Evolutionary conservation across 1,140 invertebrate species (phyloP), one percentile per base, ranked within the genome.

Genomic region (Drosophila neocordata): DNA sequence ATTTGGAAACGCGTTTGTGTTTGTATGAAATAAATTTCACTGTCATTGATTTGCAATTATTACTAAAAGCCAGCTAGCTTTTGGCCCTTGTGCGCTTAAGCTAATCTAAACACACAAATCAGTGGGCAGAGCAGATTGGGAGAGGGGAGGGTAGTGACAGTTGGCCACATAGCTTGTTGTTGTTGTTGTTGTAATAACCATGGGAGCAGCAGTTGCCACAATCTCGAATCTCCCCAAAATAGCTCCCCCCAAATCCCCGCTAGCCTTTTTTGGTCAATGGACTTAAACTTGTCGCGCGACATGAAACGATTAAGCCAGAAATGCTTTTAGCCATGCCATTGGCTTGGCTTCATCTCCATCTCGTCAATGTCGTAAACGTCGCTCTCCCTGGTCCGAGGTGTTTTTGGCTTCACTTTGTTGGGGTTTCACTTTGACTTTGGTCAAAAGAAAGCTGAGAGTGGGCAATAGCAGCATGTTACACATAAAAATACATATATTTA

Each of bases 11-110:
- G 11, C 63, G 64, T 27, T 73, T 58, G 64, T 31, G 60, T 35
- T 34, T 53, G 20, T 34, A 73, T 69, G 57, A 78, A 78, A 71
- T 75, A 68, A 77, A 79, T 69, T 73, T 77, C 70, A 55, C 79
- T 68, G 66, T 84, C 77, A 83, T 84, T 79, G 80, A 77, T 84
- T 84, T 77, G 77, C 77, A 84, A 84, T 84, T 79, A 79, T 79
- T 73, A 73, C 69, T 67, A 77, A 79, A 64, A 48, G 58, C 44
- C 37, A 20, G n/a, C 11, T 20, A 9, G 12, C 11, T 7, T 2
- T 11, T 18, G 22, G 15, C 31, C 37, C 22, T 15, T 6, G 24
- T 69, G 57, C 37, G 62, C 59, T 64, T 9, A 38, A 56, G 65
- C 62, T 67, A 78, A 79, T 73, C 69, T 76, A 63, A 18, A 48